Evolutionary conservation across 1,140 invertebrate genomes (phyloP), one percentile per base, ranked within the genome.

Genomic region (Aradophagus sp.): DNA sequence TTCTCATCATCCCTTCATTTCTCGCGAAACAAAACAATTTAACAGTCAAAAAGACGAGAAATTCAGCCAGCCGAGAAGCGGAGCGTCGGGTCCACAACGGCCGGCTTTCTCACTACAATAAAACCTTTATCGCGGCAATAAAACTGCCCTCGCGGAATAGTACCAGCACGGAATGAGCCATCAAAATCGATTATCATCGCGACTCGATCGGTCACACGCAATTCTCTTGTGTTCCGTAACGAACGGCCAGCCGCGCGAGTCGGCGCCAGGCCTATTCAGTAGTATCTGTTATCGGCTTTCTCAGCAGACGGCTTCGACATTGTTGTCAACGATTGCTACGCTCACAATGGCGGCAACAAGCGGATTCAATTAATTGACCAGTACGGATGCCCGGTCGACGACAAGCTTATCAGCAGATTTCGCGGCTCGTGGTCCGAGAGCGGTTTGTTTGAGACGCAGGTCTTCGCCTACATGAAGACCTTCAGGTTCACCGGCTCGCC

Each of bases 391-490:
- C 95, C 95, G 1, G 93, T 96, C 2, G 95, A 97, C 77, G 94
- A 96, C 77, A 96, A 97, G 80, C 83, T 97, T 23, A 97, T 97
- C 79, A 96, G 94, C 47, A 89, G 93, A 73, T 97, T 97, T 83
- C 89, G 95, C 26, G 95, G 95, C 12, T 94, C 93, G n/a, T 95
- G 94, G 94, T 93, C 93, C 0, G 93, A 95, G 75, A 89, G 91
- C 27, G 94, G 93, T 17, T 89, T 95, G n/a, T 96, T 93, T 79
- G 94, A 96, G 84, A 96, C 94, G 0, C 94, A 96, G 81, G 94
- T 97, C 6, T 97, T 94, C 79, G 95, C 95, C 0, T 97, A 97
- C 77, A 95, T 97, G 93, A 97, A 97, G 86, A 96, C 95, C 2
- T 97, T 97, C 83, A 88, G 95, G 58, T 97, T 97, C 82, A 97